Evolutionary conservation across 1,140 invertebrate species (phyloP).

Genomic region (Plectrocnemia conspersa): DNA sequence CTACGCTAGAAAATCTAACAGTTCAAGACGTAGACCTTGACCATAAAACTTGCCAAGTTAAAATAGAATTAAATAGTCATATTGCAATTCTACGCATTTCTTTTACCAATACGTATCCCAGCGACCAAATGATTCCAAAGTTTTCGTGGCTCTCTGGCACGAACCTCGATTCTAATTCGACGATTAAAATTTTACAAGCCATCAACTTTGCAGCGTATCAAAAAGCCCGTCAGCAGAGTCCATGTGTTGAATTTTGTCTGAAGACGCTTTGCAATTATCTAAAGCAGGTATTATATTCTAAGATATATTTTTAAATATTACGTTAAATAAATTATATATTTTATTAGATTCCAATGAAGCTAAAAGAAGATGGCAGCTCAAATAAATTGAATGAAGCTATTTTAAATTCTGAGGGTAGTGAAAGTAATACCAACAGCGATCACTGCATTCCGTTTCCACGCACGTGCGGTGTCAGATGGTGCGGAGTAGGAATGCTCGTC

Average conservation of each 20-base stretch:
- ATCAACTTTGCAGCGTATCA: slow-evolving; percentile 48
- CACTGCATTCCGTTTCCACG: slow-evolving; percentile 90
- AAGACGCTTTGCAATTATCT: slow-evolving; percentile 48
- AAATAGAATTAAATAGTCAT: slow-evolving; percentile 66
- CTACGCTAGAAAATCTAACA: slow-evolving; percentile 79
- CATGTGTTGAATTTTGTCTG: slow-evolving; percentile 47
- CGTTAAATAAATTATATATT: slow-evolving; percentile 22
- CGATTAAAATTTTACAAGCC: slow-evolving; percentile 49
- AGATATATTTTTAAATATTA: slow-evolving; percentile 1
- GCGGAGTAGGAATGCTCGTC: slow-evolving; percentile 75
- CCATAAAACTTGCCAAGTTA: slow-evolving; percentile 66
- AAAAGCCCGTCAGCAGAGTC: slow-evolving; percentile 47
- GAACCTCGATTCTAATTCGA: slow-evolving; percentile 46
- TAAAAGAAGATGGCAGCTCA: slow-evolving; percentile 45
- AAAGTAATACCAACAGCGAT: slow-evolving; percentile 61
- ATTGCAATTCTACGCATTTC: slow-evolving; percentile 71
- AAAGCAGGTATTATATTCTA: slow-evolving; percentile 42
- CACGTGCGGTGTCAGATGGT: slow-evolving; percentile 90
- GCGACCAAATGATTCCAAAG: slow-evolving; percentile 49
- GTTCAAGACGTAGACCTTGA: slow-evolving; percentile 76
- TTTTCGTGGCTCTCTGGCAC: slow-evolving; percentile 50
- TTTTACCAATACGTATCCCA: slow-evolving; percentile 76
- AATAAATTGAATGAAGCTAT: slow-evolving; percentile 47
- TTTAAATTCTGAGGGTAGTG: slow-evolving; percentile 45
- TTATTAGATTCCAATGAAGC: slow-evolving; percentile 50